A percentile compares a stretch with the other conserved stretches of the same genome.
Conservation (phyloP, 2,797 vertebrate species). For the Sebastes paucispinis region DNA sequence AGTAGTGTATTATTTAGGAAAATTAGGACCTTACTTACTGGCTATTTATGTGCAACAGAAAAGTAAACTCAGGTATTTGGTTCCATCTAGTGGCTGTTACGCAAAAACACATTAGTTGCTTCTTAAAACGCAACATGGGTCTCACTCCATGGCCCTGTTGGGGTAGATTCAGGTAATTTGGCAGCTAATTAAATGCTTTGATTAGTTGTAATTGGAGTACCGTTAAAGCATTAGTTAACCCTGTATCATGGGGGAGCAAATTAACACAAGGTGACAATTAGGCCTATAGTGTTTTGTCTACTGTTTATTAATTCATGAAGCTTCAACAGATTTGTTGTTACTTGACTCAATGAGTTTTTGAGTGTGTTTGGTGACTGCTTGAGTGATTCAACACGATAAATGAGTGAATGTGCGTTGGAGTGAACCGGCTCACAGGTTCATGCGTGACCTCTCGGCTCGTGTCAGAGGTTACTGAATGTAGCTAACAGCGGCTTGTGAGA, state of each 20-base stretch:
- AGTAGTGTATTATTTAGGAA: neutral
- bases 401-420: slow-evolving; percentile 16
- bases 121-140: neutral
- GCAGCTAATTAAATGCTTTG: slow-evolving; percentile 69
- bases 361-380: slow-evolving; percentile 41
- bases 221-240: slow-evolving; percentile 43
- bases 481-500: slow-evolving; percentile 13
- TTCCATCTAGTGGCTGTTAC: slow-evolving; percentile 64
- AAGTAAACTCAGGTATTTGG: slow-evolving; percentile 49
- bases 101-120: slow-evolving; percentile 34
- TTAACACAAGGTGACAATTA: slow-evolving; percentile 63
- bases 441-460: slow-evolving; percentile 38
- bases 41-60: neutral
- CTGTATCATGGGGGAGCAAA: slow-evolving; percentile 48
- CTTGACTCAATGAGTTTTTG: slow-evolving; percentile 50
- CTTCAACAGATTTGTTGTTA: slow-evolving; percentile 46
- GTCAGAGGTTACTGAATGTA: slow-evolving; percentile 35
- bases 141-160: slow-evolving; percentile 27
- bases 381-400: slow-evolving; percentile 21
- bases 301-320: slow-evolving; percentile 49
- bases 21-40: neutral
- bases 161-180: slow-evolving; percentile 68
- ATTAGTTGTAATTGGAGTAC: slow-evolving; percentile 65
- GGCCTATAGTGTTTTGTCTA: slow-evolving; percentile 38
- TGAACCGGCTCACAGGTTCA: slow-evolving; percentile 6